phyloP scores from a whole-genome alignment of 2,113 vertebrate species.

The Tupaia chinensis region DNA sequence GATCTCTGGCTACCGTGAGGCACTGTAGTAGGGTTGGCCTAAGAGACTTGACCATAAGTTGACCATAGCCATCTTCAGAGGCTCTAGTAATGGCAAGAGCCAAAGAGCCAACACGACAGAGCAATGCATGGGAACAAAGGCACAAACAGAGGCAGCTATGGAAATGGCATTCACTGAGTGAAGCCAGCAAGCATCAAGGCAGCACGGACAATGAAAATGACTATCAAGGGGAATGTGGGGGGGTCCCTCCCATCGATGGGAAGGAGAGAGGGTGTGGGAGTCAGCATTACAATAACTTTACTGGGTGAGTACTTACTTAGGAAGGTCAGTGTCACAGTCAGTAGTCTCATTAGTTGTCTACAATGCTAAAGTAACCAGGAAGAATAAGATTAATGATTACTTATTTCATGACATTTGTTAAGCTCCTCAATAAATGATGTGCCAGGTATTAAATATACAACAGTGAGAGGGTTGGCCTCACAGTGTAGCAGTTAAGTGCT shows the following conservation, averaged over 20 bases:
- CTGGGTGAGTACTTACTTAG: neutral
- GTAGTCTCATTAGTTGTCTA: neutral
- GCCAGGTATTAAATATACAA: neutral
- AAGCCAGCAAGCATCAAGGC: neutral
- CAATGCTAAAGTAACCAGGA: neutral
- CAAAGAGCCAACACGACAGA: neutral
- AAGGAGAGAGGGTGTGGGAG: neutral
- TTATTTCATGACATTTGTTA: neutral
- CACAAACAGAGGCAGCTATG: neutral
- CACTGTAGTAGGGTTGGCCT: neutral
- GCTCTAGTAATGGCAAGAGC: neutral
- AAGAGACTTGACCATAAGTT: neutral
- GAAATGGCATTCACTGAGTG: neutral
- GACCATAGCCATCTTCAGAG: neutral
- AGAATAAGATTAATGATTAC: neutral
- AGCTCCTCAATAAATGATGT: neutral
- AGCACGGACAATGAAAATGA: neutral
- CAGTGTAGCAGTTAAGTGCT: too few relatives aligned
- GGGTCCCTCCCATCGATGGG: too few relatives aligned
- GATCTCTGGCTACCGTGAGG: neutral
- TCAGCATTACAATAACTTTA: neutral
- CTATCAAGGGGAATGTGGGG: neutral
- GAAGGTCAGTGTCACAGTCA: neutral
- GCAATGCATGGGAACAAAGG: neutral
- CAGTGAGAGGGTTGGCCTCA: too few relatives aligned